Evolutionary conservation across 2,113 vertebrate species (phyloP).

Genomic region (Girardinichthys multiradiatus): DNA sequence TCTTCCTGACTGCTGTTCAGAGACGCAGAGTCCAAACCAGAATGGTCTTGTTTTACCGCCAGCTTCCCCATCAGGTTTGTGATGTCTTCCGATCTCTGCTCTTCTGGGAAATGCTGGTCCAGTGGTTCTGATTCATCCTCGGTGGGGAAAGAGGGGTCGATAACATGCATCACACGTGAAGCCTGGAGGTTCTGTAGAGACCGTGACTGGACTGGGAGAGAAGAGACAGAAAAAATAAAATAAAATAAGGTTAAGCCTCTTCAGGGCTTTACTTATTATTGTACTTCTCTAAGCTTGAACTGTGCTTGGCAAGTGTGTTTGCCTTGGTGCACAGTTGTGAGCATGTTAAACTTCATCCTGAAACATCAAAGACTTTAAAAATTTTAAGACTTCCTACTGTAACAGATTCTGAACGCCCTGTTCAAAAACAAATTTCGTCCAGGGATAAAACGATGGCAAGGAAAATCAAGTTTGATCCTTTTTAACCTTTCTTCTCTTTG

Average conservation of each 20-base stretch:
- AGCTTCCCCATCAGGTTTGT: slow-evolving; percentile 68
- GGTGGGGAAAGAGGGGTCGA: slow-evolving; percentile 44
- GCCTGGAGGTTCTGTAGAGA: slow-evolving; percentile 88
- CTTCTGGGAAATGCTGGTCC: slow-evolving; percentile 49
- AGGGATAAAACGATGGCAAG: background rate
- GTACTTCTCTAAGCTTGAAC: background rate
- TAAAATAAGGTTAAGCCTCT: slow-evolving; percentile 14
- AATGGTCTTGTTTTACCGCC: slow-evolving; percentile 48
- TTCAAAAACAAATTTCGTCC: too few relatives aligned
- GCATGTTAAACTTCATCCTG: background rate
- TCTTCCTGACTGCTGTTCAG: slow-evolving; percentile 66
- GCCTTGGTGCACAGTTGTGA: background rate
- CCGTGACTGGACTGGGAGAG: slow-evolving; percentile 89
- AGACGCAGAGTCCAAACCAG: slow-evolving; percentile 43
- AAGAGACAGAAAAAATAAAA: slow-evolving; percentile 3
- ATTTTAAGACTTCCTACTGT: background rate
- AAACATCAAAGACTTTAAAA: slow-evolving; percentile 25
- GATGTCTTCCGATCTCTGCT: slow-evolving; percentile 58
- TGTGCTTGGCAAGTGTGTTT: background rate
- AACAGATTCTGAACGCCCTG: background rate
- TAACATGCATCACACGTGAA: slow-evolving; percentile 79
- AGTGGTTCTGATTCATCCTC: slow-evolving; percentile 56
- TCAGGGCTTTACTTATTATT: slow-evolving; percentile 5
- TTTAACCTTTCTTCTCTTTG: background rate
- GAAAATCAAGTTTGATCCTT: background rate